Evolutionary conservation across 2,888 invertebrate species (phyloP).

Genomic region (Eugnorisma glareosa): DNA sequence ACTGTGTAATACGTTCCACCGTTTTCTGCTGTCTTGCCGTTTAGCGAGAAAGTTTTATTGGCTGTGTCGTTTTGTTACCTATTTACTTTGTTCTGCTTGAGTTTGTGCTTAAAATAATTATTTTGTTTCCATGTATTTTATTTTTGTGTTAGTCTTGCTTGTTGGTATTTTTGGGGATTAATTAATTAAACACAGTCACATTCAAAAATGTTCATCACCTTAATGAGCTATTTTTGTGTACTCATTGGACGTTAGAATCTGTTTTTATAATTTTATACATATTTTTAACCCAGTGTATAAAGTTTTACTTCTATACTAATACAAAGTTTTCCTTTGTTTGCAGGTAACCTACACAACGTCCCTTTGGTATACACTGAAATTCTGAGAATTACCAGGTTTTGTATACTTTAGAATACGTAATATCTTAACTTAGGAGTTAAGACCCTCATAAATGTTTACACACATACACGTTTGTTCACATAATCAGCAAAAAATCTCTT

Average conservation of each 20-base stretch:
- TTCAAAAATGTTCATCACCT: background rate
- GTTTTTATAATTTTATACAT: background rate
- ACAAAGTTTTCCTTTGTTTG: constrained; percentile 39
- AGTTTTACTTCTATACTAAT: constrained; percentile 27
- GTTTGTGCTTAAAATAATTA: background rate
- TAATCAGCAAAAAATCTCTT: background rate
- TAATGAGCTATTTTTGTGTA: background rate
- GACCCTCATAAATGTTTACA: background rate
- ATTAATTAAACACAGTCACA: background rate
- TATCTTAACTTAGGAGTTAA: too few relatives aligned
- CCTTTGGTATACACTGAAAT: background rate
- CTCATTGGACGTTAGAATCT: background rate
- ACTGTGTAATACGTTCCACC: constrained; percentile 43
- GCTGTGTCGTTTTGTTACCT: constrained; percentile 5
- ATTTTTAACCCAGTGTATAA: background rate
- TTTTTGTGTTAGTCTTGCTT: background rate
- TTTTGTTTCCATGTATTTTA: background rate
- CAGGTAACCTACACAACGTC: constrained; percentile 49
- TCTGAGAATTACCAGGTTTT: constrained; percentile 7
- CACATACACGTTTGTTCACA: too few relatives aligned
- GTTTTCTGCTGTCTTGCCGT: constrained; percentile 37
- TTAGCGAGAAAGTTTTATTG: constrained; percentile 34
- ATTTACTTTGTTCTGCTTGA: background rate
- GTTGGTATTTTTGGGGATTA: background rate
- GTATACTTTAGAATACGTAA: constrained; percentile 10